phyloP scores from a whole-genome alignment of 1,140 invertebrate genomes.

The Telenomus remus region DNA sequence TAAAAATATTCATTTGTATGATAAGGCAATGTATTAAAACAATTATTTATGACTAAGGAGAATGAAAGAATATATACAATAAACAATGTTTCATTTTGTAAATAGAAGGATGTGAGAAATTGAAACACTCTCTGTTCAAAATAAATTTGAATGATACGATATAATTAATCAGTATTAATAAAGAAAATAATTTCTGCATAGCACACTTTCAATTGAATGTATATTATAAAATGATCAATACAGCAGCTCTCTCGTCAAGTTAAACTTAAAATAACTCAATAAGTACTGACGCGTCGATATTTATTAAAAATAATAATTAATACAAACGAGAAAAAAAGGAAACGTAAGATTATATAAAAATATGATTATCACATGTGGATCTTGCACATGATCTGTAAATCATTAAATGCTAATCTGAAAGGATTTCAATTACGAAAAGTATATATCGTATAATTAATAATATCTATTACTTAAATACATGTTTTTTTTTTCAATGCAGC shows the following conservation, averaged over 20 bases:
- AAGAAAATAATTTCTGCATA: conserved; percentile 35
- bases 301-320: conserved; percentile 22
- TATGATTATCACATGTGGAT: conserved; percentile 18
- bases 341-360: conserved; percentile 32
- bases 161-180: neutral
- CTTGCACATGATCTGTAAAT: conserved; percentile 28
- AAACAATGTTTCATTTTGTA: no score
- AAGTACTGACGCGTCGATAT: conserved; percentile 39
- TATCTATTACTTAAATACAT: conserved; percentile 46
- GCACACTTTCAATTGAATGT: conserved; percentile 36
- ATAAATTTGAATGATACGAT: neutral
- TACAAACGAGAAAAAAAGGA: conserved; percentile 23
- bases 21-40: no score
- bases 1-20: no score
- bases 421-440: conserved; percentile 30
- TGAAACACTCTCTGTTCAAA: neutral
- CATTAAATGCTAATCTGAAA: conserved; percentile 34
- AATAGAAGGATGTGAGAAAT: no score
- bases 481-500: conserved; percentile 50
- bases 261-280: conserved; percentile 51
- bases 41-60: no score
- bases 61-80: no score
- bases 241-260: conserved; percentile 32
- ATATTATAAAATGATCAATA: conserved; percentile 57
- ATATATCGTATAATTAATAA: conserved; percentile 26